These are phyloP conservation scores for Lomographa bimaculata DNA, from an alignment of 2,888 invertebrate genomes.

Conservation along the genomic window DNA sequence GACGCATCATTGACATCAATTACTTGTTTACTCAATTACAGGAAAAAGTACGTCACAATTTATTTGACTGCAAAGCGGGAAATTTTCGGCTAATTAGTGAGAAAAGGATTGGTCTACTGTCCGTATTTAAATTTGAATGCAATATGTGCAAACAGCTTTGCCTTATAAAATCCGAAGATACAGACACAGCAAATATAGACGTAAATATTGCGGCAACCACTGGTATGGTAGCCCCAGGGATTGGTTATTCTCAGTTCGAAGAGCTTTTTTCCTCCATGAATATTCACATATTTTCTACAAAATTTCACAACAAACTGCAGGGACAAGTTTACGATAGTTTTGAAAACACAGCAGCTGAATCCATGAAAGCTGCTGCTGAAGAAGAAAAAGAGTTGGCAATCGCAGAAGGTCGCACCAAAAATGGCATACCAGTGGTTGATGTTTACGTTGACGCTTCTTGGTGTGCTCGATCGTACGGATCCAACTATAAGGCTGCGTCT, in stretches of 20 bases:
- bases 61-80: no score
- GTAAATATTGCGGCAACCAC: not conserved
- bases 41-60: no score
- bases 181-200: no score
- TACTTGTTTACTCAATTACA: no score
- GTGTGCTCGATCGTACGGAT: conserved; percentile 23
- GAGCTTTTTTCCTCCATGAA: no score
- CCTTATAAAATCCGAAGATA: not conserved
- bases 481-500: conserved; percentile 25
- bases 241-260: no score
- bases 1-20: no score
- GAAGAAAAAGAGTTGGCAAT: conserved; percentile 21
- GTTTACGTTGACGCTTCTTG: conserved; percentile 26
- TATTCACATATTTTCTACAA: no score
- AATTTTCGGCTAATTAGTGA: no score
- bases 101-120: not conserved
- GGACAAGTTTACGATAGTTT: conserved; percentile 15
- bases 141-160: not conserved
- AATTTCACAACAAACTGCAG: conserved; percentile 1
- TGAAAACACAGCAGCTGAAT: conserved; percentile 19
- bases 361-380: conserved; percentile 22
- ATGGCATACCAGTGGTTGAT: conserved; percentile 21
- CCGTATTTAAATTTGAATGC: not conserved
- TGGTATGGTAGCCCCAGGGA: no score
- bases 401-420: conserved; percentile 19